phyloP scores from a whole-genome alignment of 2,888 invertebrate genomes.

The Amiota minor region DNA sequence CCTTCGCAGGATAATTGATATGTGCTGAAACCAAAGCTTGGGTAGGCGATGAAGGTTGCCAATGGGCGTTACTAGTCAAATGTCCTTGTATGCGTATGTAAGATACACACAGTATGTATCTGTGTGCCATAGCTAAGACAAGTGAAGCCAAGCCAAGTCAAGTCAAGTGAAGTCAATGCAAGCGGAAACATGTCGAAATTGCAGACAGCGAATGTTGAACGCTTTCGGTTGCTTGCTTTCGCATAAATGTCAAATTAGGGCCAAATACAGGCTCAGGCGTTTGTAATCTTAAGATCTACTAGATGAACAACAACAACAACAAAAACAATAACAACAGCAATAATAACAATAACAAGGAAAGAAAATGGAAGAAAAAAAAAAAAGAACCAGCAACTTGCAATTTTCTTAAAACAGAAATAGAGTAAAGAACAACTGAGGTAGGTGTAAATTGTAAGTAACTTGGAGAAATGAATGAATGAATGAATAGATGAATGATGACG shows the following conservation, averaged over 20 bases:
- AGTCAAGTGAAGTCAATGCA: constrained; percentile 1
- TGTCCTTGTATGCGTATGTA: too few relatives aligned
- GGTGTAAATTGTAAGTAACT: neutral
- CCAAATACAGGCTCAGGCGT: constrained; percentile 36
- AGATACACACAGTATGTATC: neutral
- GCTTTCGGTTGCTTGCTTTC: constrained; percentile 17
- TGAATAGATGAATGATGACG: neutral
- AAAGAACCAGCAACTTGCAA: constrained; percentile 2
- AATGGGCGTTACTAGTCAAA: too few relatives aligned
- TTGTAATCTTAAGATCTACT: neutral
- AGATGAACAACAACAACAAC: too few relatives aligned
- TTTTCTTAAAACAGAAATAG: constrained; percentile 4
- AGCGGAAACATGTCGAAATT: constrained; percentile 30
- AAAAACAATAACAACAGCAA: too few relatives aligned
- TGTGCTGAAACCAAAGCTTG: neutral
- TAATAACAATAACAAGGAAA: too few relatives aligned
- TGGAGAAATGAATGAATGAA: neutral
- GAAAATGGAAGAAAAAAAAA: too few relatives aligned
- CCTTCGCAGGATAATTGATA: constrained; percentile 31
- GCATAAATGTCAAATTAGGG: constrained; percentile 65
- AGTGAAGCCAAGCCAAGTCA: neutral
- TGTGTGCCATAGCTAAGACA: constrained; percentile 22
- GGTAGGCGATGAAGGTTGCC: too few relatives aligned
- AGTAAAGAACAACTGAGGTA: neutral
- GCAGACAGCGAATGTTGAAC: constrained; percentile 45